phyloP scores from a whole-genome alignment of 2,113 vertebrate genomes.

The Pteruthius melanotis region DNA sequence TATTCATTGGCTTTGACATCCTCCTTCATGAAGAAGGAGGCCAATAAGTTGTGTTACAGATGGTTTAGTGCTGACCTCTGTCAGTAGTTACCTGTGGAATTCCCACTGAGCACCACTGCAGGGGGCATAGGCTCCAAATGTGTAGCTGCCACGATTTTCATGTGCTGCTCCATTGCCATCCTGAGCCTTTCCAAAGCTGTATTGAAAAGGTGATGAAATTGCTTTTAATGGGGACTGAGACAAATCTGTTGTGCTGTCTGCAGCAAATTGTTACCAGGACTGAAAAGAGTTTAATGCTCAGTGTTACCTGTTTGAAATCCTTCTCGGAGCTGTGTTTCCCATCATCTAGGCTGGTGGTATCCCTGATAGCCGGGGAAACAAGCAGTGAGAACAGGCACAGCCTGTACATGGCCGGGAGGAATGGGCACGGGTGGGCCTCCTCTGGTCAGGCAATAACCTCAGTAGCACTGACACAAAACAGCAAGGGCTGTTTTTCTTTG shows the following conservation, averaged over 20 bases:
- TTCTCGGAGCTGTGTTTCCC: neutral
- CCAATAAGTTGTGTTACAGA: neutral
- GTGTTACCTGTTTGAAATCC: neutral
- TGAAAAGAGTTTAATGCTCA: neutral
- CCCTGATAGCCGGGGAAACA: rapidly evolving
- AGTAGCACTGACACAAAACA: neutral
- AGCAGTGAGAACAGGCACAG: rapidly evolving
- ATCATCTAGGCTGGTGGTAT: neutral
- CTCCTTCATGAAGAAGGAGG: neutral
- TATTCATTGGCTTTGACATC: neutral
- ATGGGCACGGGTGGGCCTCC: rapidly evolving
- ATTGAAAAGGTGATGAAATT: neutral
- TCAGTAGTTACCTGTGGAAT: neutral
- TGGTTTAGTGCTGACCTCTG: neutral
- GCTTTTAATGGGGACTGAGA: neutral
- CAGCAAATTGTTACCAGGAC: neutral
- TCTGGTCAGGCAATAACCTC: rapidly evolving
- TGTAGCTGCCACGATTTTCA: neutral
- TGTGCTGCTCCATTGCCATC: neutral
- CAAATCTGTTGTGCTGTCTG: neutral
- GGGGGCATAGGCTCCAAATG: neutral
- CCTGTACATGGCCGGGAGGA: rapidly evolving
- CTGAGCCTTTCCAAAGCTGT: neutral
- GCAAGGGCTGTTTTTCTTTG: neutral
- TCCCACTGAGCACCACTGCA: neutral